Percentiles rank a stretch among this genome's conserved stretches.
Conservation (phyloP, 2,888 invertebrate genomes). For the Tetragonisca angustula region DNA sequence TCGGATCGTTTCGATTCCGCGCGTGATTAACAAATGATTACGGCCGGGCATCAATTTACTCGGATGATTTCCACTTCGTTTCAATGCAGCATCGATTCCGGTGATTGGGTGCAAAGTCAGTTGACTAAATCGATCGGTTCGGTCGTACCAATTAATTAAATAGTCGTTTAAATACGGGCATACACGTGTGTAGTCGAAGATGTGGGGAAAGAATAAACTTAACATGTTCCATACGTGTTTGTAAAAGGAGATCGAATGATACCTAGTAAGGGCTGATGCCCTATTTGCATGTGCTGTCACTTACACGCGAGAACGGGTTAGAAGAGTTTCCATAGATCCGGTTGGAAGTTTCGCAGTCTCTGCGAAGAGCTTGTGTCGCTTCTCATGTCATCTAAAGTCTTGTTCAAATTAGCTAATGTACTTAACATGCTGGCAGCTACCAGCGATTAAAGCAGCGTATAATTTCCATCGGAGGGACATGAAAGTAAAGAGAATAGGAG, state of each 20-base stretch:
- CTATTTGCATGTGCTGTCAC: no score
- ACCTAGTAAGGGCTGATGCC: no score
- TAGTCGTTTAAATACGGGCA: background rate
- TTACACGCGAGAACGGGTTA: no score
- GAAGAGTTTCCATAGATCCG: background rate
- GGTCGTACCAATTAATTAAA: background rate
- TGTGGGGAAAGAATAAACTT: no score
- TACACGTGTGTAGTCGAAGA: accelerated
- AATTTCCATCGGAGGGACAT: no score
- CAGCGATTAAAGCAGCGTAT: no score
- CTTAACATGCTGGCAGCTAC: background rate
- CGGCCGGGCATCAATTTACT: background rate
- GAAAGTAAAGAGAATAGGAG: no score
- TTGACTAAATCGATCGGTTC: background rate
- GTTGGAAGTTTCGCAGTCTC: background rate
- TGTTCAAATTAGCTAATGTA: background rate
- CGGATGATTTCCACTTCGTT: background rate
- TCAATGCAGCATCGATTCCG: background rate
- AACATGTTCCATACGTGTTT: no score
- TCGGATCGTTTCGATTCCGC: background rate
- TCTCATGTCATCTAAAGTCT: background rate
- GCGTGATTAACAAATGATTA: background rate
- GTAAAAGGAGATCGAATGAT: no score
- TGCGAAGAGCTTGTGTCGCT: background rate
- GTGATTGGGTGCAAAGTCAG: background rate